A percentile compares a stretch with the other conserved stretches of the same genome.
phyloP scores from a whole-genome alignment of 2,797 vertebrate species.

The Esox lucius region DNA sequence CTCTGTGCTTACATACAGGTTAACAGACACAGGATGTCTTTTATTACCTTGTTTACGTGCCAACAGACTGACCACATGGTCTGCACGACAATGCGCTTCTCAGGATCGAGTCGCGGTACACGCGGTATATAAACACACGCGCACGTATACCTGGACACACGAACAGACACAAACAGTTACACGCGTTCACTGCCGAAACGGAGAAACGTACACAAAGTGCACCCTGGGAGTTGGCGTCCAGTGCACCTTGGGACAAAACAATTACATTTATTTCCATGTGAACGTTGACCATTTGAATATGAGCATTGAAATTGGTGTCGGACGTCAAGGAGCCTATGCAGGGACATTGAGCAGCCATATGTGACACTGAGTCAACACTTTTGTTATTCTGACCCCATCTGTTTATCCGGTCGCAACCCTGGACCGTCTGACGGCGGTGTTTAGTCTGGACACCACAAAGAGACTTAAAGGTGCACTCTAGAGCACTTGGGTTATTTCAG shows the following conservation, averaged over 20 bases:
- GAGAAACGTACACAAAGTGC: background rate
- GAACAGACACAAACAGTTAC: constrained; percentile 1
- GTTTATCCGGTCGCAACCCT: background rate
- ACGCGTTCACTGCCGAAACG: background rate
- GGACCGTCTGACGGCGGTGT: constrained; percentile 1
- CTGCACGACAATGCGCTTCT: background rate
- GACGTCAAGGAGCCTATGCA: background rate
- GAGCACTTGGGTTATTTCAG: too few relatives aligned
- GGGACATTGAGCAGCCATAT: constrained; percentile 15
- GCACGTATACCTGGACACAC: constrained; percentile 2
- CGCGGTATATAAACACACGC: background rate
- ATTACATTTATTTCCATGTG: constrained; percentile 34
- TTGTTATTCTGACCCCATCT: constrained; percentile 14
- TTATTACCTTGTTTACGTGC: background rate
- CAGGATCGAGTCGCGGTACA: background rate
- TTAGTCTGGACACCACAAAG: constrained; percentile 15
- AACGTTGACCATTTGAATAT: constrained; percentile 41
- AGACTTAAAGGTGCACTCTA: constrained; percentile 1
- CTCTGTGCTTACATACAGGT: background rate
- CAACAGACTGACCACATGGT: background rate
- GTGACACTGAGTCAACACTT: constrained; percentile 20
- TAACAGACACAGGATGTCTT: constrained; percentile 8
- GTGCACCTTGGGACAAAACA: constrained; percentile 13
- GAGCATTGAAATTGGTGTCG: constrained; percentile 18
- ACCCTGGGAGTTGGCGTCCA: background rate